These are phyloP conservation scores for Lateolabrax maculatus DNA, from an alignment of 2,797 vertebrate species.

Conservation along the genomic window DNA sequence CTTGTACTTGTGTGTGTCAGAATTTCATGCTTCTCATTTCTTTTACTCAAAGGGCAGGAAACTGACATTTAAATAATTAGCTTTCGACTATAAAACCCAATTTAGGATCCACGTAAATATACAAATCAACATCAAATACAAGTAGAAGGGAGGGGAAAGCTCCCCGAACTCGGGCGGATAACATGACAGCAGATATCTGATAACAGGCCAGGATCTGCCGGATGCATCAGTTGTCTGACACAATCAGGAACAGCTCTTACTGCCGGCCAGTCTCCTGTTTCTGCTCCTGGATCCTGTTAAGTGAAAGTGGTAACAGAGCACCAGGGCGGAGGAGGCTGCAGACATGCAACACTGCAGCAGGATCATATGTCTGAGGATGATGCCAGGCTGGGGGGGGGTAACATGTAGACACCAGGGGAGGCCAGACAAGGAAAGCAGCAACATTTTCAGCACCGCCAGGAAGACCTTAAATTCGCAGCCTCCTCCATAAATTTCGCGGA, in stretches of 20 bases:
- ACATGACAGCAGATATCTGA: slow-evolving; percentile 29
- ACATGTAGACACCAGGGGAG: background rate
- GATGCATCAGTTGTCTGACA: slow-evolving; percentile 58
- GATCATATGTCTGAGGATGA: slow-evolving; percentile 36
- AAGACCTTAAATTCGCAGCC: background rate
- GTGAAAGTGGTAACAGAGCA: slow-evolving; percentile 74
- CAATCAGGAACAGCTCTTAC: slow-evolving; percentile 37
- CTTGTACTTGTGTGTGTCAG: too few species aligned
- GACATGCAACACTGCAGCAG: slow-evolving; percentile 32
- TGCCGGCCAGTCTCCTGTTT: slow-evolving; percentile 52
- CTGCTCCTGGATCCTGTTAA: slow-evolving; percentile 26
- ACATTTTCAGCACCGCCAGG: too few species aligned
- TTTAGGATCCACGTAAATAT: background rate
- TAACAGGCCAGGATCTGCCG: slow-evolving; percentile 22
- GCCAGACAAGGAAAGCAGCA: background rate
- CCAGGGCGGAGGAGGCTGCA: slow-evolving; percentile 29
- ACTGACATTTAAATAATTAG: background rate
- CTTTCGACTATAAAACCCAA: background rate
- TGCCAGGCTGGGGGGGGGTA: background rate
- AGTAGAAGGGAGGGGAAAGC: background rate
- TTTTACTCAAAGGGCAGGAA: accelerated
- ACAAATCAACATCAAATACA: background rate
- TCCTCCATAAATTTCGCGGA: background rate
- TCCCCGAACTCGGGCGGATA: background rate
- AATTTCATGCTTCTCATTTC: background rate